phyloP scores from a whole-genome alignment of 2,888 invertebrate species.

The Drosophila subsilvestris region DNA sequence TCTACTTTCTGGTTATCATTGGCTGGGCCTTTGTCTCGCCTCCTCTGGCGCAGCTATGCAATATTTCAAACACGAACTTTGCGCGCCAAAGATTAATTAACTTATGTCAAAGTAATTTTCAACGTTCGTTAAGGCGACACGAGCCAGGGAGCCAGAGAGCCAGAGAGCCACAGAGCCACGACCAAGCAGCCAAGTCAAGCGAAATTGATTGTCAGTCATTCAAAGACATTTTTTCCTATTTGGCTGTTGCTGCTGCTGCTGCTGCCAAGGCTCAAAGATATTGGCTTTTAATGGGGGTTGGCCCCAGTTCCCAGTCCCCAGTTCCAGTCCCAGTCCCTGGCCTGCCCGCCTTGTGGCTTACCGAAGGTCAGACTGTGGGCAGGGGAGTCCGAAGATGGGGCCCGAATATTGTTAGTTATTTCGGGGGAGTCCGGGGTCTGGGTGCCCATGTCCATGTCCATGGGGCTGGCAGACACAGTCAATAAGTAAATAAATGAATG shows the following conservation, averaged over 20 bases:
- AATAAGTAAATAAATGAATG: constrained; percentile 83
- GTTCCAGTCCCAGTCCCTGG: too few species aligned
- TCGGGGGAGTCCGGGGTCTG: constrained; percentile 40
- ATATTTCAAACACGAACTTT: constrained; percentile 80
- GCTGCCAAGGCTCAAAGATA: constrained; percentile 64
- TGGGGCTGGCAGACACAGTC: constrained; percentile 71
- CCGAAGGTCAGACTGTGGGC: constrained; percentile 57
- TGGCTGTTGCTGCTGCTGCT: constrained; percentile 46
- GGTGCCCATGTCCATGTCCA: too few species aligned
- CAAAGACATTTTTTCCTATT: constrained; percentile 83
- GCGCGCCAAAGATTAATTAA: constrained; percentile 84
- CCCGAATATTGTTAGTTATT: constrained; percentile 74
- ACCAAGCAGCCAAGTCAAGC: constrained; percentile 49
- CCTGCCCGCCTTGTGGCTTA: constrained; percentile 56
- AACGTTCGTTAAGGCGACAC: constrained; percentile 82
- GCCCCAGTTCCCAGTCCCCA: too few species aligned
- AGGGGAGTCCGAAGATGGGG: constrained; percentile 12
- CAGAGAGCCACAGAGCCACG: neutral
- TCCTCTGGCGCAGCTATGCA: constrained; percentile 53
- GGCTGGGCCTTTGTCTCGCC: constrained; percentile 36
- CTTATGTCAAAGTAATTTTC: constrained; percentile 83
- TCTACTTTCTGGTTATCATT: constrained; percentile 26
- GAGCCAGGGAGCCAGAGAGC: constrained; percentile 36
- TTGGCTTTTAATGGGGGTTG: constrained; percentile 79
- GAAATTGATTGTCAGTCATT: constrained; percentile 83